phyloP scores from a whole-genome alignment of 2,113 vertebrate genomes.

The Prionailurus viverrinus region DNA sequence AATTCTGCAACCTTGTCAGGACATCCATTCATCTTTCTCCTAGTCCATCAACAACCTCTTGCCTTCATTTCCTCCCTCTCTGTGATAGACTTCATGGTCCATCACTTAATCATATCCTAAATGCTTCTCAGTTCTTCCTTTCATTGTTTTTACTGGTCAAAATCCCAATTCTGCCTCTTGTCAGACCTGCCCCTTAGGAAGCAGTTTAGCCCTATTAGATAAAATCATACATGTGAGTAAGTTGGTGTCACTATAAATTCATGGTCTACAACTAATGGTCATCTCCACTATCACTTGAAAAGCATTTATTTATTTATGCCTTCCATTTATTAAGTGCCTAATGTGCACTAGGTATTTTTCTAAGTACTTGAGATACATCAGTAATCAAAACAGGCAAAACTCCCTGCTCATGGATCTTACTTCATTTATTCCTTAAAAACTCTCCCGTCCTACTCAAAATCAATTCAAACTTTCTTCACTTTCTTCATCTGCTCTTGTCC shows the following conservation, averaged over 20 bases:
- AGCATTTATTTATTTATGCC: conserved; percentile 2
- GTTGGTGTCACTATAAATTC: neutral
- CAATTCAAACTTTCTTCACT: neutral
- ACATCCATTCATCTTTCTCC: neutral
- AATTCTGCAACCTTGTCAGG: neutral
- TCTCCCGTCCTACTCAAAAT: neutral
- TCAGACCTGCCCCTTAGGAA: neutral
- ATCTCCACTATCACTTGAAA: neutral
- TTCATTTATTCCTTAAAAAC: conserved; percentile 15
- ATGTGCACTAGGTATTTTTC: neutral
- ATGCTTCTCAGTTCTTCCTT: neutral
- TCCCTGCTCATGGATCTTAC: neutral
- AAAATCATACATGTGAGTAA: conserved; percentile 24
- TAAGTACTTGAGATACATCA: conserved; percentile 5
- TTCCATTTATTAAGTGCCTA: conserved; percentile 19
- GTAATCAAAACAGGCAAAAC: neutral
- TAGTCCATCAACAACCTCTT: neutral
- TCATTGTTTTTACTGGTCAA: neutral
- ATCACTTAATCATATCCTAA: neutral
- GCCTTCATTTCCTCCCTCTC: neutral
- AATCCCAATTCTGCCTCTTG: neutral
- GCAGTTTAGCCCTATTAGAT: neutral
- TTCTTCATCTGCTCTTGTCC: neutral
- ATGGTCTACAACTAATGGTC: conserved; percentile 7
- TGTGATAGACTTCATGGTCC: neutral